Evolutionary conservation across 2,797 vertebrate species (phyloP).

Genomic region (Hafferia zeledoni): DNA sequence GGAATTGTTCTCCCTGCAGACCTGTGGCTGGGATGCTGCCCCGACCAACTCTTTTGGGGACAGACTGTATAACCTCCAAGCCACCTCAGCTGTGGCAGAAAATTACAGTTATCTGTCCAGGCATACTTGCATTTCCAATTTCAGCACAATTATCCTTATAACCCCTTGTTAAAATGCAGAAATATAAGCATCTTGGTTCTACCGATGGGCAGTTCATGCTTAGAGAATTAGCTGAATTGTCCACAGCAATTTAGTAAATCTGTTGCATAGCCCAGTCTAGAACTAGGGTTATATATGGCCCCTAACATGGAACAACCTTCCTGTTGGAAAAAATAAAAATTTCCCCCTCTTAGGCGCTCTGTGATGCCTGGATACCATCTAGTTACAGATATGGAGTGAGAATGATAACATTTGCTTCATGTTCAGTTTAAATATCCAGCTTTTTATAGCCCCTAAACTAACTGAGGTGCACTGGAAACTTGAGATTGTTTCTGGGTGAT

Average conservation of each 20-base stretch:
- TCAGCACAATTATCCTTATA: background rate
- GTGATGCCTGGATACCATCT: background rate
- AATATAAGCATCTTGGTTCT: background rate
- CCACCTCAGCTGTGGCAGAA: background rate
- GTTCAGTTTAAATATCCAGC: background rate
- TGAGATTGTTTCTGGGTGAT: background rate
- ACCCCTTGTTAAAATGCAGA: background rate
- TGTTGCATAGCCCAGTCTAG: background rate
- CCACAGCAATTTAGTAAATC: background rate
- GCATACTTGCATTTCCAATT: background rate
- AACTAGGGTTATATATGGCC: background rate
- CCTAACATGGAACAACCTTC: background rate
- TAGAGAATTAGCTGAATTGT: background rate
- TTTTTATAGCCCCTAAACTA: background rate
- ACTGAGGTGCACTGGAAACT: background rate
- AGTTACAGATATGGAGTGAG: background rate
- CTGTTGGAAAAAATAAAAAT: background rate
- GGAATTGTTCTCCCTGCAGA: background rate
- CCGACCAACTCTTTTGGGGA: background rate
- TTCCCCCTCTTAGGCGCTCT: background rate
- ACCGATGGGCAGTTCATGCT: background rate
- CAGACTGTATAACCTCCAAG: background rate
- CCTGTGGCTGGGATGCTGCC: background rate
- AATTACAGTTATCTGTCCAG: background rate
- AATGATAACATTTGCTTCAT: background rate